Conservation (phyloP, 2,888 invertebrate species). For the Cylindroiulus punctatus region DNA sequence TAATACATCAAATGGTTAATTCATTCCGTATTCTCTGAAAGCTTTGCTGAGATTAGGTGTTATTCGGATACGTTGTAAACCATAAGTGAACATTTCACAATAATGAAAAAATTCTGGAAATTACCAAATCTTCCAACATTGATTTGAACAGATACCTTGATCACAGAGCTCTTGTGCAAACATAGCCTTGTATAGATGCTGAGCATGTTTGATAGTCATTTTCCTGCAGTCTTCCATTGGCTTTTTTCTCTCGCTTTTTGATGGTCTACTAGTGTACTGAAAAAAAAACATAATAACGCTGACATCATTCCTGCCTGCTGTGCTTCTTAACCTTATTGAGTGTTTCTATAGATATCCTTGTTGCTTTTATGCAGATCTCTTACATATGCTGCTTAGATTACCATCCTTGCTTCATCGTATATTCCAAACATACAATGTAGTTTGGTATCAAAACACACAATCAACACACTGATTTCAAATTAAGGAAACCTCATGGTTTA, state of each 20-base stretch:
- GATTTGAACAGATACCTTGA: background rate
- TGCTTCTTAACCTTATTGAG: constrained; percentile 45
- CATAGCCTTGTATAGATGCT: background rate
- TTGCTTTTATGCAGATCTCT: constrained; percentile 37
- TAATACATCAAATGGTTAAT: background rate
- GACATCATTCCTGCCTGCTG: constrained; percentile 45
- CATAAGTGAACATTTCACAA: background rate
- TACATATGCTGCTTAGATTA: constrained; percentile 27
- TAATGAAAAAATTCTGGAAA: background rate
- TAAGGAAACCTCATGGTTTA: background rate
- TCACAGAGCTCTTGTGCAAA: background rate
- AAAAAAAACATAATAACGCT: background rate
- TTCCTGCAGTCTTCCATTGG: constrained; percentile 40
- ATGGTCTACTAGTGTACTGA: background rate
- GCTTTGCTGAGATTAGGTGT: constrained; percentile 15
- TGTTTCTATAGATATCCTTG: constrained; percentile 25
- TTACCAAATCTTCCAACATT: background rate
- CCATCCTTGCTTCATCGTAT: background rate
- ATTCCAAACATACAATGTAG: background rate
- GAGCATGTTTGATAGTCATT: constrained; percentile 21
- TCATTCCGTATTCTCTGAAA: background rate
- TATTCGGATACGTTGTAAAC: background rate
- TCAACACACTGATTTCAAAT: background rate
- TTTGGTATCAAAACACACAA: background rate
- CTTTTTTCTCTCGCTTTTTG: background rate